These are phyloP conservation scores for Centrocercus urophasianus DNA, from an alignment of 2,113 vertebrate species.

Conservation along the genomic window DNA sequence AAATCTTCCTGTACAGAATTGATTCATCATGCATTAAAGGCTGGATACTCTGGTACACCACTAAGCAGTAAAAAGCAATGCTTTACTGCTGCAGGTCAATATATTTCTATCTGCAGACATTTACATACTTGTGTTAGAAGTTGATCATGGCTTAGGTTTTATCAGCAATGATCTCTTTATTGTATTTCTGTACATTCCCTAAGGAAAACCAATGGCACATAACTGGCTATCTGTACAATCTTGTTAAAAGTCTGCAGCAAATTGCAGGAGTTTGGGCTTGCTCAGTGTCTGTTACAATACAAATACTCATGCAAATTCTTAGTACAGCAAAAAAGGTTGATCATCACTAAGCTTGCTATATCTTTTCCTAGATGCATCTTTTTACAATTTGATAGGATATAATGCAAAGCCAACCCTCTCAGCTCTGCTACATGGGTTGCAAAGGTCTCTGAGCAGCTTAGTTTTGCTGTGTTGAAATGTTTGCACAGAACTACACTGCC, in stretches of 20 bases:
- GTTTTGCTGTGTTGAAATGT: background rate
- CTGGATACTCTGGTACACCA: background rate
- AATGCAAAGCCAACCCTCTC: background rate
- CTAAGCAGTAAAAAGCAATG: background rate
- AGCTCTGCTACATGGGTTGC: background rate
- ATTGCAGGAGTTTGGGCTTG: background rate
- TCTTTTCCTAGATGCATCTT: background rate
- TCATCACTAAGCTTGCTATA: background rate
- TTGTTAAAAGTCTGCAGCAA: background rate
- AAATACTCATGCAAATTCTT: background rate
- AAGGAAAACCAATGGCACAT: background rate
- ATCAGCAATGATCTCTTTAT: background rate
- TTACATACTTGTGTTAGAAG: background rate
- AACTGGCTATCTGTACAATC: background rate
- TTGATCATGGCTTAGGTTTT: background rate
- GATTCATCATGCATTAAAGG: background rate
- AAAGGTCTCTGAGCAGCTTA: background rate
- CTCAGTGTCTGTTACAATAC: background rate
- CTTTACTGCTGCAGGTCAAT: background rate
- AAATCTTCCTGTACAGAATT: background rate
- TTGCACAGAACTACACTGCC: background rate
- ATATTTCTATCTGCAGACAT: background rate
- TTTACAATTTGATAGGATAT: background rate
- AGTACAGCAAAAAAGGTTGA: background rate
- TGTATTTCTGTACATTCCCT: background rate